Evolutionary conservation across 2,797 vertebrate genomes (phyloP), one percentile per base, ranked within the genome.

Genomic region (Adelosebastes latens): DNA sequence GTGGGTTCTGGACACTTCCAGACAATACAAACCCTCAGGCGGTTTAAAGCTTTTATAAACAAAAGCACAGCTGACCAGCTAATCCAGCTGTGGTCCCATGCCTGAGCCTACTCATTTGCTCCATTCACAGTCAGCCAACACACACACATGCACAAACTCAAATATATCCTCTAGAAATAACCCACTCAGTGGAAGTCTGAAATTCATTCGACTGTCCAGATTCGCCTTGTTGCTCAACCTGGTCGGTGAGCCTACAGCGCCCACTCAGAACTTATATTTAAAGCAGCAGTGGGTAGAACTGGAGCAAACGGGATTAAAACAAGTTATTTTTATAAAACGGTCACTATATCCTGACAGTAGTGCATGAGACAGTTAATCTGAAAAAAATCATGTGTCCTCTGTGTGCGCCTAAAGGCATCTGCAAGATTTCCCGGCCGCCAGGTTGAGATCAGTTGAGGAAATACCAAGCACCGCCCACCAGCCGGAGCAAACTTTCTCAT

Each of bases 21-120:
- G 89, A 93, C 87, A 71, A 89, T 86, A 85, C 88, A 87, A 82
- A 85, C 56, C 82, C 72, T 81, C 58, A 70, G 80, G 84, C 69
- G 77, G 84, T 90, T 83, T 72, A 55, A 83, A 76, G 79, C 75
- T 78, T 75, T 71, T 69, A 60, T 81, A 91, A 92, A 92, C 78
- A 93, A 88, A 90, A 87, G 81, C 85, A 84, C 88, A 91, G 84
- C 89, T 88, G 91, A 92, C 86, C 74, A 75, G 84, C 66, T 82
- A 75, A 89, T 89, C 90, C 95, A 96, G 95, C 95, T 96, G 95
- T 86, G 89, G 69, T 93, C 83, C 93, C 84, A 77, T 31, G 74
- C 77, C 76, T 85, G 59, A 80, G 32, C 62, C 69, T 12, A 53
- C 86, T 93, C 82, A 3, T 90, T 59, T 83, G 84, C 87, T 90